A percentile compares a stretch with the other conserved stretches of the same genome.
phyloP scores from a whole-genome alignment of 2,113 vertebrate genomes.

The Taxidea taxus region DNA sequence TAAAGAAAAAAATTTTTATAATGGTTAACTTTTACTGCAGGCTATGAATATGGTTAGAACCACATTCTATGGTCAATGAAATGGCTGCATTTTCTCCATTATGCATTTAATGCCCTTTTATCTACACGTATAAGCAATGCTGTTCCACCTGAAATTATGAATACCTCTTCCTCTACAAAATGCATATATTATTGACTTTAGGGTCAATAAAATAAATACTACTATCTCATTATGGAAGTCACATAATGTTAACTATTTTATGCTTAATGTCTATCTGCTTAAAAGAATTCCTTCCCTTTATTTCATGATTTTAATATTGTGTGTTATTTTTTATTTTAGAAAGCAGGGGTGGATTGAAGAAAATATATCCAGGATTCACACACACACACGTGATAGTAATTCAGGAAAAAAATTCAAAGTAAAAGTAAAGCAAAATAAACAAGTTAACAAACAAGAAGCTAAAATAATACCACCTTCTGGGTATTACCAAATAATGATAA shows the following conservation, averaged over 20 bases:
- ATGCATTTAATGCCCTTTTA: not conserved
- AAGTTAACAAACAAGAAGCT: not conserved
- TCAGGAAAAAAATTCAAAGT: not conserved
- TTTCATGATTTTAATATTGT: not conserved
- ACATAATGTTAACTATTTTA: not conserved
- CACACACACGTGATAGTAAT: not conserved
- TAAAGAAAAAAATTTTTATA: not conserved
- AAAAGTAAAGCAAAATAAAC: not conserved
- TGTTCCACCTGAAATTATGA: not conserved
- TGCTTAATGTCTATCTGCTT: constrained; percentile 15
- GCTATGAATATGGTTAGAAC: not conserved
- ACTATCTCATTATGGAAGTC: not conserved
- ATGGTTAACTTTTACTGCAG: not conserved
- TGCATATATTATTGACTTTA: not conserved
- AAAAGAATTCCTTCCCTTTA: not conserved
- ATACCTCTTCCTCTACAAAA: not conserved
- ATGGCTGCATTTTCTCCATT: not conserved
- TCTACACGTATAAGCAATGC: not conserved
- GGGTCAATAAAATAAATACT: not conserved
- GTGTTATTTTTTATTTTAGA: constrained; percentile 30
- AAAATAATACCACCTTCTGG: not conserved
- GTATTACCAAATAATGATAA: not conserved
- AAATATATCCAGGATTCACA: not conserved
- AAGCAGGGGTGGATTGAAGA: not conserved
- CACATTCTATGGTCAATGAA: not conserved